A percentile compares a stretch with the other conserved stretches of the same genome.
Evolutionary conservation across 2,888 invertebrate genomes (phyloP).

Genomic region (Nephrotoma appendiculata): DNA sequence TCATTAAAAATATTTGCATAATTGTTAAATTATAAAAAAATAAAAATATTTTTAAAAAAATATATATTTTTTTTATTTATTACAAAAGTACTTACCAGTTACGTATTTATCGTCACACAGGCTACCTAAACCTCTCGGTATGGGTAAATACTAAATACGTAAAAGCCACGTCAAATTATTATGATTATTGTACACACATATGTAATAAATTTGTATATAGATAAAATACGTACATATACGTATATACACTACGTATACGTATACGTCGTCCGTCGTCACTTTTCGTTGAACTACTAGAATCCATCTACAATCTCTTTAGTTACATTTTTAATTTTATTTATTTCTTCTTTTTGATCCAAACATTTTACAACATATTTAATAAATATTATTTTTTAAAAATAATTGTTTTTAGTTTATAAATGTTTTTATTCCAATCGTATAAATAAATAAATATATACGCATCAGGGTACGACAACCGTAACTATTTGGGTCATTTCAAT

Average conservation of each 20-base stretch:
- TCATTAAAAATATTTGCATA: neutral
- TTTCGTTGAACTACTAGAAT: neutral
- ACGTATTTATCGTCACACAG: constrained; percentile 91
- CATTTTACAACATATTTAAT: no score
- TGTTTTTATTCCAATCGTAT: no score
- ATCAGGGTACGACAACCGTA: no score
- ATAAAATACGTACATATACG: neutral
- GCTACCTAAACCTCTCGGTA: constrained; percentile 68
- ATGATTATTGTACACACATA: neutral
- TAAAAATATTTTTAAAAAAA: constrained; percentile 26
- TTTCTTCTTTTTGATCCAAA: neutral
- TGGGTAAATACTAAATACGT: constrained; percentile 67
- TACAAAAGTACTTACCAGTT: constrained; percentile 72
- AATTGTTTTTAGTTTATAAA: no score
- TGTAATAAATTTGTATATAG: neutral
- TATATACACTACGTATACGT: neutral
- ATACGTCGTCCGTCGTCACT: neutral
- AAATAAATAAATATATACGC: no score
- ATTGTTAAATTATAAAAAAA: neutral
- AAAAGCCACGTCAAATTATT: constrained; percentile 72
- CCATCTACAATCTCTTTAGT: neutral
- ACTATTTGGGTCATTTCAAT: no score
- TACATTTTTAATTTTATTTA: neutral
- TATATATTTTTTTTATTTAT: constrained; percentile 25
- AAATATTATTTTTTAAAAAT: no score